A percentile compares a stretch with the other conserved stretches of the same genome.
These are phyloP conservation scores for Limonius californicus DNA, from an alignment of 1,140 invertebrate genomes.

Conservation along the genomic window DNA sequence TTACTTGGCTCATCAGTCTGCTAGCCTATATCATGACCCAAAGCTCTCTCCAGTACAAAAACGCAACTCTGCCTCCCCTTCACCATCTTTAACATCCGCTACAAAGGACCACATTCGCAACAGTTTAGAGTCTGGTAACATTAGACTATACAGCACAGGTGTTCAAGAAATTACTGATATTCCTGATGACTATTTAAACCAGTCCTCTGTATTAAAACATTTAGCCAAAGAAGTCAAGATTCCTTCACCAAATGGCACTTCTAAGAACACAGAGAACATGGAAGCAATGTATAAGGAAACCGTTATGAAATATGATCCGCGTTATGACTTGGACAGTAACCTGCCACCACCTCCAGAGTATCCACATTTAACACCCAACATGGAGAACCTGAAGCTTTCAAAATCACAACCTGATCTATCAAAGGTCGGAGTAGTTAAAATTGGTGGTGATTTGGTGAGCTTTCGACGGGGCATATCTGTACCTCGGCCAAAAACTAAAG, in stretches of 20 bases:
- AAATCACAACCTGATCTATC: conserved; percentile 74
- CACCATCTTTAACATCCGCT: conserved; percentile 36
- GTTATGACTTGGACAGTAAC: conserved; percentile 22
- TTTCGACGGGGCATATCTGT: conserved; percentile 42
- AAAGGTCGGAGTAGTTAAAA: conserved; percentile 41
- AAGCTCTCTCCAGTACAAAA: conserved; percentile 38
- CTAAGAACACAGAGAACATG: conserved; percentile 32
- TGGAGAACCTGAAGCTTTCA: conserved; percentile 52
- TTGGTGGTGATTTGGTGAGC: conserved; percentile 29
- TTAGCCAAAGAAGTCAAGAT: conserved; percentile 76
- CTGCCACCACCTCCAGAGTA: conserved; percentile 42
- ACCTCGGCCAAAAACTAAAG: conserved; percentile 56
- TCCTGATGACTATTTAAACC: conserved; percentile 78
- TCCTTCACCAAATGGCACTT: conserved; percentile 40
- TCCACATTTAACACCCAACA: conserved; percentile 39
- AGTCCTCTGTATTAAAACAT: conserved; percentile 82
- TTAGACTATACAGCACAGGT: conserved; percentile 32
- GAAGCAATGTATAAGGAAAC: neutral
- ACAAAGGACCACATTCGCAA: conserved; percentile 26
- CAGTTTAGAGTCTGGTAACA: conserved; percentile 31
- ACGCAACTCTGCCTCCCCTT: conserved; percentile 39
- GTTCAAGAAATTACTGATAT: conserved; percentile 78
- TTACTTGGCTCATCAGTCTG: conserved; percentile 32
- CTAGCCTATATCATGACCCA: conserved; percentile 33
- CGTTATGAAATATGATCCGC: conserved; percentile 16